Percentiles rank a stretch among this genome's conserved stretches.
These are phyloP conservation scores for Ectobius pallidus DNA, from an alignment of 2,888 invertebrate species.

Conservation along the genomic window DNA sequence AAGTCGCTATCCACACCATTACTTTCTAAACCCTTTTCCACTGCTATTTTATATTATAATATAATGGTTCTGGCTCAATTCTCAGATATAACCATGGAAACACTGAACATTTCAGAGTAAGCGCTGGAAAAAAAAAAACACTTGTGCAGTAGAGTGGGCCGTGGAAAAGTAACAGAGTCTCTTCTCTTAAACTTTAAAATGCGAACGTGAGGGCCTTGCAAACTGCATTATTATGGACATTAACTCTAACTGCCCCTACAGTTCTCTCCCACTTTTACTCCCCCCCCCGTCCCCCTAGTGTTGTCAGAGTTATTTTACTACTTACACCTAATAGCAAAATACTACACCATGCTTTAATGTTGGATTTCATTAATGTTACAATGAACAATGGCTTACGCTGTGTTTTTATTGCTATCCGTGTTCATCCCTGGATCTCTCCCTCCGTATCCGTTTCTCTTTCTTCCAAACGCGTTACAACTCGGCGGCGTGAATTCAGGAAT, in stretches of 20 bases:
- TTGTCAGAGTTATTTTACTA: neutral
- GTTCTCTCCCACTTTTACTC: neutral
- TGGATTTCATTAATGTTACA: neutral
- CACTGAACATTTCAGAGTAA: neutral
- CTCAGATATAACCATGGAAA: neutral
- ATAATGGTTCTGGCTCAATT: neutral
- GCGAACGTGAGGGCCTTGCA: conserved; percentile 9
- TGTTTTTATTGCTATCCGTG: neutral
- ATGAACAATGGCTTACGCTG: neutral
- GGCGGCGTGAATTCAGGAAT: neutral
- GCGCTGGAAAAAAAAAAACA: neutral
- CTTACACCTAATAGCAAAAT: neutral
- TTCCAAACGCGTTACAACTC: neutral
- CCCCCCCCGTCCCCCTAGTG: neutral
- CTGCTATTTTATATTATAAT: neutral
- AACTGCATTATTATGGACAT: conserved; percentile 12
- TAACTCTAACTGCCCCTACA: conserved; percentile 1
- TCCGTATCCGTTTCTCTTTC: neutral
- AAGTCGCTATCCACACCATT: neutral
- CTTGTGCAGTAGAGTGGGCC: conserved; percentile 4
- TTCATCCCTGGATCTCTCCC: neutral
- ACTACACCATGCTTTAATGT: neutral
- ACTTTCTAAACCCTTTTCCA: neutral
- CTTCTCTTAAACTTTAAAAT: neutral
- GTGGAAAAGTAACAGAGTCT: conserved; percentile 1